A percentile compares a stretch with the other conserved stretches of the same genome.
Evolutionary conservation across 2,113 vertebrate genomes (phyloP).

Genomic region (Chloropsis cyanopogon): DNA sequence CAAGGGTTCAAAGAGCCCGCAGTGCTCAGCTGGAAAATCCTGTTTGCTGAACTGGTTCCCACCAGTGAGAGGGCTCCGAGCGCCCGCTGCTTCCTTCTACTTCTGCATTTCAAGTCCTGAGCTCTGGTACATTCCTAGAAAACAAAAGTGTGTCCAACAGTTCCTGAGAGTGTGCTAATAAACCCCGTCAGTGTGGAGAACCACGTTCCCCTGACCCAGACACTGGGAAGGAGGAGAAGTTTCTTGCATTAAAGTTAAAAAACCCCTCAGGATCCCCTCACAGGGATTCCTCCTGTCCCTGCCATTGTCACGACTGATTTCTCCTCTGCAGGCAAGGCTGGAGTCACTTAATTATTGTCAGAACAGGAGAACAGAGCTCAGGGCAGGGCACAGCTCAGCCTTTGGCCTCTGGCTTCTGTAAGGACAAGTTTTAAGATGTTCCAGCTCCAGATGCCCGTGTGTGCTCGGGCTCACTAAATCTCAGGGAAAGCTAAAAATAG

Average conservation of each 20-base stretch:
- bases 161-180: background rate
- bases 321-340: background rate
- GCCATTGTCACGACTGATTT: accelerated
- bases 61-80: accelerated
- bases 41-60: background rate
- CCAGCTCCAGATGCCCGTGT: too few relatives aligned
- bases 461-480: background rate
- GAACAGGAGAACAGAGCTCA: background rate
- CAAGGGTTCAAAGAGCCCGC: background rate
- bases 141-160: background rate
- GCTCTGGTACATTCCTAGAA: background rate
- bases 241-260: background rate
- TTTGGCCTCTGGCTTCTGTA: background rate
- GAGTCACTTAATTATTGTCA: background rate
- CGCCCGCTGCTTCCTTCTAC: background rate
- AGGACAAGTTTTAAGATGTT: background rate
- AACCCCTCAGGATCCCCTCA: accelerated
- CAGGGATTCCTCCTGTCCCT: background rate
- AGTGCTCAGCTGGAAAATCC: background rate
- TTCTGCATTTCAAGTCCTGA: background rate
- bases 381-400: background rate
- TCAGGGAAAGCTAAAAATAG: background rate
- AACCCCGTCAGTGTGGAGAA: background rate
- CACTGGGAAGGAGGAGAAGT: accelerated
- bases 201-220: accelerated